Base-by-base conservation (phyloP, 2,113 vertebrate species). In the Lagopus leucura region DNA sequence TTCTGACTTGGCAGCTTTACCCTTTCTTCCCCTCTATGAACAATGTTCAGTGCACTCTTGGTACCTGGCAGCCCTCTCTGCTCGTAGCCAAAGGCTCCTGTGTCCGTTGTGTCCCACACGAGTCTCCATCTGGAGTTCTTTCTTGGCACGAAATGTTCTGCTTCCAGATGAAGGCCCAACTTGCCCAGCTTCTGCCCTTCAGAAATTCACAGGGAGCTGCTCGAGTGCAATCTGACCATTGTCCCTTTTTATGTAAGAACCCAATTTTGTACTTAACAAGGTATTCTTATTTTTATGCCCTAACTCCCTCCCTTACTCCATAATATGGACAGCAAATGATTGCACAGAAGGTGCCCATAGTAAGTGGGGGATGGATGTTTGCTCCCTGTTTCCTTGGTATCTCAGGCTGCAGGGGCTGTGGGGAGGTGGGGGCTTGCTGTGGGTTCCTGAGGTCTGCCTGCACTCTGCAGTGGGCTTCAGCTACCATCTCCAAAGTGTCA, bases 281-380 rank as follows among this genome's bases (percentile, higher is more conserved):
- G 1, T 6, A 19, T 67, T 82, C 83, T 88, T 88, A 57, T 64
- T 55, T 0, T 0, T 34, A 27, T 55, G 10, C 30, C 0, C 0
- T 72, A 55, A 28, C 32, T 65, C 11, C 15, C 8, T 82, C 28
- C 27, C 1, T 0, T 52, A 22, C 28, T 86, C 27, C 18, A 32
- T 80, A 50, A 50, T 48, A 27, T 0, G 3, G 50, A 60, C 6
- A 63, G 38, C 43, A 81, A 77, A 45, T 54, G 47, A 27, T 47
- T 12, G 21, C 47, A 38, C 76, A 83, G 28, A 67, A 74, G 77
- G 38, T 28, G 67, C 64, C 67, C 0, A 0, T 34, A 64, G 13
- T 21, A 60, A 60, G 32, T 28, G 28, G 1, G 3, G 34, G 38
- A 11, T 28, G 28, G 57, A 18, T 38, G 9, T 71, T 77, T 88